Conservation (phyloP, 2,797 vertebrate species). For the Alouatta caraya region DNA sequence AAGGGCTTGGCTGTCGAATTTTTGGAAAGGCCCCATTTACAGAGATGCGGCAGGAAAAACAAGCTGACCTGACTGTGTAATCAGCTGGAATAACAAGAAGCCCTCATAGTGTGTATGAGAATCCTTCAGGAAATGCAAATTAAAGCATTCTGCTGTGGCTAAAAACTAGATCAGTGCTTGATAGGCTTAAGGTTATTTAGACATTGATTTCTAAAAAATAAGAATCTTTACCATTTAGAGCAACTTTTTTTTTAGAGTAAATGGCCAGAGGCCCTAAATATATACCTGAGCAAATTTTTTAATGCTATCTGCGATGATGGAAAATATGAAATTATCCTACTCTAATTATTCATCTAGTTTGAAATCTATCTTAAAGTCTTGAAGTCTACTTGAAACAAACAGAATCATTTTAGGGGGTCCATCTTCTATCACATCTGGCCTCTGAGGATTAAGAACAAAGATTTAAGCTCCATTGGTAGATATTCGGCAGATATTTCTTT, state of each 20-base stretch:
- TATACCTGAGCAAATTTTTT: not conserved
- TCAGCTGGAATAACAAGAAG: not conserved
- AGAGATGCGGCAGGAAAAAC: not conserved
- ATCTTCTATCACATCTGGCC: not conserved
- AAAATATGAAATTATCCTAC: not conserved
- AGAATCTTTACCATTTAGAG: not conserved
- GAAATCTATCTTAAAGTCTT: not conserved
- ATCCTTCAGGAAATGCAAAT: not conserved
- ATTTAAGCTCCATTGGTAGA: not conserved
- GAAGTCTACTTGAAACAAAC: not conserved
- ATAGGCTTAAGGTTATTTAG: not conserved
- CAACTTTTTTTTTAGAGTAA: not conserved
- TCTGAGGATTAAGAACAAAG: not conserved
- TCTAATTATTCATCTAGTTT: not conserved
- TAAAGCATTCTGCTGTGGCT: not conserved
- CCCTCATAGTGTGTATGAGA: not conserved
- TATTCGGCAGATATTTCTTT: not conserved
- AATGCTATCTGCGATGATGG: not conserved
- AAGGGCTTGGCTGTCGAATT: not conserved
- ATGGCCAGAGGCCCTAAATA: not conserved
- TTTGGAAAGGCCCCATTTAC: not conserved
- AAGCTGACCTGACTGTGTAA: not conserved
- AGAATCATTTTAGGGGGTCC: not conserved
- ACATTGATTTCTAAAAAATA: constrained; percentile 3
- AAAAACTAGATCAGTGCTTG: not conserved